A percentile compares a stretch with the other conserved stretches of the same genome.
phyloP scores from a whole-genome alignment of 2,888 invertebrate species.

The Tachina lurida region DNA sequence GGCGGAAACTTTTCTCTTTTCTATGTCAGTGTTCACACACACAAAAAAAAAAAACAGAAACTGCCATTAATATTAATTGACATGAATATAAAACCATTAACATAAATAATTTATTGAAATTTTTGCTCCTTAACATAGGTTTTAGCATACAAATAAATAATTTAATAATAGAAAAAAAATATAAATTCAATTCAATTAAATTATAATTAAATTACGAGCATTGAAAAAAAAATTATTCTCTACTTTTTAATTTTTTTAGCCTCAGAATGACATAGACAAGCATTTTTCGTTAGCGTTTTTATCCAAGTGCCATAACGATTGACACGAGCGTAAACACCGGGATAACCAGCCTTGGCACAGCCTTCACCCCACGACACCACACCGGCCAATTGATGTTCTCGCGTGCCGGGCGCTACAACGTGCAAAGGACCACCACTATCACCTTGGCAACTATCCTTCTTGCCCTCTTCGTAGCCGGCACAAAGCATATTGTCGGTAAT shows the following conservation, averaged over 20 bases:
- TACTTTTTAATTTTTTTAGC: slow-evolving; percentile 80
- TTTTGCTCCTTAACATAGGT: slow-evolving; percentile 53
- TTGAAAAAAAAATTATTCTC: background rate
- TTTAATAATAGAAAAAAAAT: slow-evolving; percentile 63
- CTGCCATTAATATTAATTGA: slow-evolving; percentile 16
- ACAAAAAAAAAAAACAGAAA: background rate
- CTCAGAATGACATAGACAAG: slow-evolving; percentile 86
- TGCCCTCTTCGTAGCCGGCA: slow-evolving; percentile 80
- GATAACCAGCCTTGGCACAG: slow-evolving; percentile 85
- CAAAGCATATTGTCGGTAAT: slow-evolving; percentile 82
- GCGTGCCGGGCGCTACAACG: slow-evolving; percentile 77
- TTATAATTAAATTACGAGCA: slow-evolving; percentile 2
- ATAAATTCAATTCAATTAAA: background rate
- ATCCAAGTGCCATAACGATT: slow-evolving; percentile 90
- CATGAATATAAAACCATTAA: slow-evolving; percentile 18
- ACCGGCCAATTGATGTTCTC: slow-evolving; percentile 84
- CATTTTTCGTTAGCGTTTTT: slow-evolving; percentile 86
- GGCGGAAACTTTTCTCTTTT: slow-evolving; percentile 14
- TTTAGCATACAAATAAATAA: slow-evolving; percentile 41
- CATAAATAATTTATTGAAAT: slow-evolving; percentile 41
- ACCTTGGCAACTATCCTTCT: slow-evolving; percentile 82
- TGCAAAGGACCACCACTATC: slow-evolving; percentile 82
- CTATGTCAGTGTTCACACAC: background rate
- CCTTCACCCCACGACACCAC: slow-evolving; percentile 86
- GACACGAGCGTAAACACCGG: slow-evolving; percentile 92